A percentile compares a stretch with the other conserved stretches of the same genome.
phyloP scores from a whole-genome alignment of 2,113 vertebrate genomes.

The Paramormyrops kingsleyae region DNA sequence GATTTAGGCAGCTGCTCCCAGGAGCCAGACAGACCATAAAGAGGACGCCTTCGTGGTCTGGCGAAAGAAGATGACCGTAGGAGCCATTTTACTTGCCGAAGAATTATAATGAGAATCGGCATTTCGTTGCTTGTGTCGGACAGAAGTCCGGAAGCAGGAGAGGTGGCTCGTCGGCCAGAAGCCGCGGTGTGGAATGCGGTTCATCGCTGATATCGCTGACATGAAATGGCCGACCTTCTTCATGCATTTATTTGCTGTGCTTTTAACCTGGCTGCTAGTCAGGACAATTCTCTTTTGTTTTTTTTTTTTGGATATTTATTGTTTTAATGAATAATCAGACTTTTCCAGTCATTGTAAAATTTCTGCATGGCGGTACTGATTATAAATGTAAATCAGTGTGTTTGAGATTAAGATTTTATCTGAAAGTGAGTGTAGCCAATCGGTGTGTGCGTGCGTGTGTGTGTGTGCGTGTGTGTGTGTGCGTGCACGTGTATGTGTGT shows the following conservation, averaged over 20 bases:
- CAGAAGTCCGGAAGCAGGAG: background rate
- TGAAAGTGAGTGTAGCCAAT: background rate
- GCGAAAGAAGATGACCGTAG: no score
- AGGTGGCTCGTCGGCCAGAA: background rate
- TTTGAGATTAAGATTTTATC: background rate
- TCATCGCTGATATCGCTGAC: background rate
- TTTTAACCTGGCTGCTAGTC: background rate
- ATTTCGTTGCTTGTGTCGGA: background rate
- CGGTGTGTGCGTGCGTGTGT: background rate
- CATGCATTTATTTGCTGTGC: background rate
- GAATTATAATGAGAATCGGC: background rate
- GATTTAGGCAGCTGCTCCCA: slow-evolving; percentile 1
- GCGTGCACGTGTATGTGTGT: background rate
- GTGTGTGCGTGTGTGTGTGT: background rate
- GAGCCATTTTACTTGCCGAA: background rate
- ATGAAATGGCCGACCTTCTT: background rate
- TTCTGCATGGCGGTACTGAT: background rate
- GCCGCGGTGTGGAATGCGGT: background rate
- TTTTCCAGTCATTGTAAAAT: background rate
- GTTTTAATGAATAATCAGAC: background rate
- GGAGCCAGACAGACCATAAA: background rate
- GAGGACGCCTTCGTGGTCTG: background rate
- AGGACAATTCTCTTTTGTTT: background rate
- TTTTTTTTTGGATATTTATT: background rate
- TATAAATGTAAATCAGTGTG: background rate